Base-by-base conservation (phyloP, 2,113 vertebrate species). In the Colinus virginianus region DNA sequence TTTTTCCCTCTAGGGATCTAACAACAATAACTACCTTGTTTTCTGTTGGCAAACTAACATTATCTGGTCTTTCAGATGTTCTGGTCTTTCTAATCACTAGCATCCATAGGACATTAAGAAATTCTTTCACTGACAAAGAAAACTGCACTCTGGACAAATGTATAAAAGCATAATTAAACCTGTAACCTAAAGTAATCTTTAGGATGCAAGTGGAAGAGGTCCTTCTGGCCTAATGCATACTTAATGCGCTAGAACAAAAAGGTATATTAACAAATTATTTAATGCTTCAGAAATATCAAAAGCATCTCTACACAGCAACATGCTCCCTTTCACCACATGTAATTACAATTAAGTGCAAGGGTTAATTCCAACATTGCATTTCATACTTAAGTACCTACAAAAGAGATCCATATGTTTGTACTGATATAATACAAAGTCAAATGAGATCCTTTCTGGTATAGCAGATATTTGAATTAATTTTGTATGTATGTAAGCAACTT, bases 1-100 rank as follows among this genome's bases (percentile, higher is more conserved):
- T 62, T 89, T 84, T 53, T 94, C 66, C 89, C 94, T 91, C 67
- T 55, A 94, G 93, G 94, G 78, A 77, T 85, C 87, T 74, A 8
- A 8, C 51, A 61, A 95, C 82, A 96, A 93, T 88, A 78, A 32
- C 22, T 78, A 55, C 82, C 56, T 93, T 96, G 85, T 94, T 67
- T 93, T 86, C 61, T 76, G 25, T 6, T 90, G 88, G 90, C 79
- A 96, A 74, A 63, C 56, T 51, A 86, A 68, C 3, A 2, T 16
- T 16, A 77, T 59, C 74, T 80, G 78, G 82, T 93, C 67, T 95
- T 78, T 72, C 87, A 92, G 84, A 78, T 90, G 84, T 84, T 94
- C 76, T 53, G 36, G 78, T 68, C 51, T 82, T 43, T 84, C 49
- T 51, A 36, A 63, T 42, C 34, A 59, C 51, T 32, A 70, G 36